Percentiles rank a stretch among this genome's conserved stretches.
Conservation (phyloP, 2,113 vertebrate species). For the Anser brachyrhynchus region DNA sequence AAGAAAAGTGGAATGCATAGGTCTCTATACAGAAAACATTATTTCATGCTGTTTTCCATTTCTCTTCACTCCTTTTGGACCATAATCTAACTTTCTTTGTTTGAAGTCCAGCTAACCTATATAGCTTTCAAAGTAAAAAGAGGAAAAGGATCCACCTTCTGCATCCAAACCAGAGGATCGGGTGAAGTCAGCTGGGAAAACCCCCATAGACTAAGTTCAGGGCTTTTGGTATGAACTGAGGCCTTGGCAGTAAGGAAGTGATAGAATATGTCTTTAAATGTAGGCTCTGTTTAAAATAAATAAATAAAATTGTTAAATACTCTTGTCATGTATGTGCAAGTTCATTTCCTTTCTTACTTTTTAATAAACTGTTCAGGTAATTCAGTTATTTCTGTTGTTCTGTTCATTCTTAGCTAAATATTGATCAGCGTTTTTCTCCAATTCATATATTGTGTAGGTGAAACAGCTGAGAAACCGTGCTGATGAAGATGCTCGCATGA, state of each 20-base stretch:
- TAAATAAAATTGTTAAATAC: background rate
- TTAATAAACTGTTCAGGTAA: background rate
- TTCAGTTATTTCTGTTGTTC: background rate
- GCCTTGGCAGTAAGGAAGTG: background rate
- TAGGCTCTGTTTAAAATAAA: background rate
- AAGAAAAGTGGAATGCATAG: background rate
- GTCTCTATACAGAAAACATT: background rate
- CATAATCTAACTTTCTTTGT: background rate
- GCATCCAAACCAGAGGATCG: background rate
- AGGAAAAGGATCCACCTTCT: background rate
- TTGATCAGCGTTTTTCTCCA: background rate
- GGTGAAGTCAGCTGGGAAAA: background rate
- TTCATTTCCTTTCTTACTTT: background rate
- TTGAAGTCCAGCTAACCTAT: background rate
- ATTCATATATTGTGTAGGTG: constrained; percentile 78
- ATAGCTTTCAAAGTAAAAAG: background rate
- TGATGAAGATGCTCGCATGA: constrained; percentile 94
- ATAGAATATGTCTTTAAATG: background rate
- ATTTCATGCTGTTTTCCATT: background rate
- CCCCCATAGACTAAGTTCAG: background rate
- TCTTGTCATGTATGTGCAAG: background rate
- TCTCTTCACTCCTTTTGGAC: background rate
- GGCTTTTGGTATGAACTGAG: background rate
- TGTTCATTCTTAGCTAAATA: background rate
- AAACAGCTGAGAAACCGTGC: constrained; percentile 96